Conservation (phyloP, 2,113 vertebrate species). For the Toxotes jaculatrix region DNA sequence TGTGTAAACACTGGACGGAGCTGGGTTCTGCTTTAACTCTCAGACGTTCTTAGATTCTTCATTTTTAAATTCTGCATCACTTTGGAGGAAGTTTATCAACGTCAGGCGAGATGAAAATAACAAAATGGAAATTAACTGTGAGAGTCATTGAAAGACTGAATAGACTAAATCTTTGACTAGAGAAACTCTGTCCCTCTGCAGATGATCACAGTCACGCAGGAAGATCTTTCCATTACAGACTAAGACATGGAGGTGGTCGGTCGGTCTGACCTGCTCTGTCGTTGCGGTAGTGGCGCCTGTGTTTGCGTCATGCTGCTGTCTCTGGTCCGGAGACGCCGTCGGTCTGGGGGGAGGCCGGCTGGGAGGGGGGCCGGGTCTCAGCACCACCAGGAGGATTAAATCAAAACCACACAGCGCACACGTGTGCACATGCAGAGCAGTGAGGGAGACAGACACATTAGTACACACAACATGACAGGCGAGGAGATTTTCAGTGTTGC, state of each 20-base stretch:
- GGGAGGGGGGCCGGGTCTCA: constrained; percentile 89
- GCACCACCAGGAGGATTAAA: constrained; percentile 47
- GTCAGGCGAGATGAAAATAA: too few species aligned
- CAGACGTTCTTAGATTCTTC: too few species aligned
- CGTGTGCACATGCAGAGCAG: constrained; percentile 50
- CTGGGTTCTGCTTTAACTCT: too few species aligned
- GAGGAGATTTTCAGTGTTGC: neutral
- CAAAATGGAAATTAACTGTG: too few species aligned
- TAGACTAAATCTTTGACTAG: too few species aligned
- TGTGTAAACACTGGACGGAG: too few species aligned
- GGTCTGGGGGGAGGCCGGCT: constrained; percentile 91
- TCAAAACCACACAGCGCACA: constrained; percentile 24
- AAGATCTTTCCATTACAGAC: neutral
- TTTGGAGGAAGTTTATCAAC: too few species aligned
- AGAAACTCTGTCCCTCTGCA: neutral
- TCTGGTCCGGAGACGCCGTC: constrained; percentile 90
- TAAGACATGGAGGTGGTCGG: neutral
- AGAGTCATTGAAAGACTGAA: too few species aligned
- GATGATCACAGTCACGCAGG: neutral
- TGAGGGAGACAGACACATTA: constrained; percentile 18
- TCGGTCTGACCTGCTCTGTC: constrained; percentile 91
- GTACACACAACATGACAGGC: constrained; percentile 6
- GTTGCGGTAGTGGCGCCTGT: constrained; percentile 80
- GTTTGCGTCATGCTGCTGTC: constrained; percentile 88
- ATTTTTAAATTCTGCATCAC: too few species aligned